Conservation (phyloP, 2,888 invertebrate genomes). For the Lasioglossum morio region DNA sequence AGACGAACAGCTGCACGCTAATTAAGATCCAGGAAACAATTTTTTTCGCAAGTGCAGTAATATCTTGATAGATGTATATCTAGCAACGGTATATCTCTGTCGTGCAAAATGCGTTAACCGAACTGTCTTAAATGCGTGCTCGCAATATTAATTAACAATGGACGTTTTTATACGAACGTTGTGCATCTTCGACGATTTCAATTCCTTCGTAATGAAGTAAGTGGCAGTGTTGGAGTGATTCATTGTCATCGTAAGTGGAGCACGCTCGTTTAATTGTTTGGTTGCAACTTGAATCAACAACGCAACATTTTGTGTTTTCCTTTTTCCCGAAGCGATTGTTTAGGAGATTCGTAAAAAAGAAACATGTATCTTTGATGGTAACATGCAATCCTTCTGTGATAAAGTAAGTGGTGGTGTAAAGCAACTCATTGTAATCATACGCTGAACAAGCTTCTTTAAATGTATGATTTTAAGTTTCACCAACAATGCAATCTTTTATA, state of each 20-base stretch:
- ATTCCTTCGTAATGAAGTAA: background rate
- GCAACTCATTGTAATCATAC: background rate
- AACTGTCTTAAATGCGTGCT: background rate
- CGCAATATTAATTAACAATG: background rate
- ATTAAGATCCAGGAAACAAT: background rate
- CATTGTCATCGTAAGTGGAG: background rate
- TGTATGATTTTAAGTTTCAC: too few species aligned
- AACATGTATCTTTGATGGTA: background rate
- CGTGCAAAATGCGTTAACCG: background rate
- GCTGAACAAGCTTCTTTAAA: too few species aligned
- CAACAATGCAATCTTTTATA: background rate
- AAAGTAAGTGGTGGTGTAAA: background rate
- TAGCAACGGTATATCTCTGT: background rate
- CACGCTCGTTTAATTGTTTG: background rate
- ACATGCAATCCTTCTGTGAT: background rate
- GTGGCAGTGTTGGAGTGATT: background rate
- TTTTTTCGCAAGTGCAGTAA: background rate
- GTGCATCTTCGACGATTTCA: background rate
- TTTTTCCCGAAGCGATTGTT: background rate
- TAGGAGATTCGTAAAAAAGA: background rate
- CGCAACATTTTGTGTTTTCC: background rate
- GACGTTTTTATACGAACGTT: background rate
- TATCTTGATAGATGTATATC: background rate
- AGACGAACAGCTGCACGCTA: background rate
- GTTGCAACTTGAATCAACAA: background rate